phyloP scores from a whole-genome alignment of 2,797 vertebrate species.

The Odontamblyopus lacepedii region DNA sequence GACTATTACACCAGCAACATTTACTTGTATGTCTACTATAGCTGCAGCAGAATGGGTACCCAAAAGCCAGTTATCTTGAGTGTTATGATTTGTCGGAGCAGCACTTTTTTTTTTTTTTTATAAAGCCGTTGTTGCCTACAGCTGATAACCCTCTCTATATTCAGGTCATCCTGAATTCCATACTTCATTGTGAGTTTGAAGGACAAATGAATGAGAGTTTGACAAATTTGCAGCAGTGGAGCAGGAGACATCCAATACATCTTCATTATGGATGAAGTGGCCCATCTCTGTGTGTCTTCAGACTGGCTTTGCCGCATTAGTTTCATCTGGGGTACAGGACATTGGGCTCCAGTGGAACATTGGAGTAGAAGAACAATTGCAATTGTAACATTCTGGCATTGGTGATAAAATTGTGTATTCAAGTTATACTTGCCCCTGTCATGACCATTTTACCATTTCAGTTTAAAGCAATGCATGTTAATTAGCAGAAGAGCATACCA shows the following conservation, averaged over 20 bases:
- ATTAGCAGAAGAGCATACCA: not conserved
- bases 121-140: not conserved
- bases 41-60: not conserved
- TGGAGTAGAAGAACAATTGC: no score
- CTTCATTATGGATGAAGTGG: conserved; percentile 61
- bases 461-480: not conserved
- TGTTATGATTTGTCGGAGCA: not conserved
- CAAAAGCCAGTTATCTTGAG: not conserved
- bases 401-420: not conserved
- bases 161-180: conserved; percentile 4
- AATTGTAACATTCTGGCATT: not conserved
- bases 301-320: conserved; percentile 71
- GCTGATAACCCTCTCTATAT: conserved; percentile 3
- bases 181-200: conserved; percentile 7
- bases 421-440: not conserved
- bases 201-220: conserved; percentile 15
- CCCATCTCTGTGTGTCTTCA: conserved; percentile 56
- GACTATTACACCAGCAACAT: not conserved
- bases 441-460: not conserved
- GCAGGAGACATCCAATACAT: conserved; percentile 44
- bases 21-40: not conserved
- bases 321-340: conserved; percentile 79
- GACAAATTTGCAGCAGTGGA: conserved; percentile 12
- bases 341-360: conserved; percentile 54
- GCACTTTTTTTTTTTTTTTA: not conserved